phyloP scores from a whole-genome alignment of 2,797 vertebrate genomes.

The Notamacropus eugenii region DNA sequence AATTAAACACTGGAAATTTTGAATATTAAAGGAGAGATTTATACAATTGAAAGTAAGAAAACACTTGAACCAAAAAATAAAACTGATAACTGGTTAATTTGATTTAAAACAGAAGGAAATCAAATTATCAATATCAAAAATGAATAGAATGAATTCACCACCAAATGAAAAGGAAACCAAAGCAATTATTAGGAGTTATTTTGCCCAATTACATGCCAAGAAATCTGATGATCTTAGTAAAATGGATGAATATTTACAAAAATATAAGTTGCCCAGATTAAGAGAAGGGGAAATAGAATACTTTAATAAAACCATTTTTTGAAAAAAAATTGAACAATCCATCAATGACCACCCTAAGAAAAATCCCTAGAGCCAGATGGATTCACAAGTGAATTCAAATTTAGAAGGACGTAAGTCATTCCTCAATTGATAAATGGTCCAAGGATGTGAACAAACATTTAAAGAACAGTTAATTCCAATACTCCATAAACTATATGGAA shows the following conservation, averaged over 20 bases:
- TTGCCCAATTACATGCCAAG: neutral
- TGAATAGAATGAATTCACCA: neutral
- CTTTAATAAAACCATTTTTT: too few relatives aligned
- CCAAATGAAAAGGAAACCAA: neutral
- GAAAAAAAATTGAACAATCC: too few relatives aligned
- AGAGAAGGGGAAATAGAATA: too few relatives aligned
- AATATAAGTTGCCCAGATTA: too few relatives aligned
- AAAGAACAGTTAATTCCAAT: neutral
- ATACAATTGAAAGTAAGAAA: neutral
- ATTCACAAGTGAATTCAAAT: neutral
- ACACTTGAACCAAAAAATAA: neutral
- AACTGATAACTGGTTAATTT: neutral
- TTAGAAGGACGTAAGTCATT: too few relatives aligned
- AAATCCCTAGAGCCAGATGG: neutral
- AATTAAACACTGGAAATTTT: neutral
- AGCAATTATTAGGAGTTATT: neutral
- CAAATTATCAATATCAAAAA: neutral
- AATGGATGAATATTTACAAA: too few relatives aligned
- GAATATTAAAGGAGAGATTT: neutral
- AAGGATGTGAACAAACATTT: neutral
- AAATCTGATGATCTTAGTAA: neutral
- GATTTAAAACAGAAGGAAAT: neutral
- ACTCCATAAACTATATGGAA: neutral
- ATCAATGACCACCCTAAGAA: too few relatives aligned
- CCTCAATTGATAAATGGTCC: too few relatives aligned